These are phyloP conservation scores for Dasypus novemcinctus DNA, from an alignment of 2,113 vertebrate genomes.

Conservation along the genomic window DNA sequence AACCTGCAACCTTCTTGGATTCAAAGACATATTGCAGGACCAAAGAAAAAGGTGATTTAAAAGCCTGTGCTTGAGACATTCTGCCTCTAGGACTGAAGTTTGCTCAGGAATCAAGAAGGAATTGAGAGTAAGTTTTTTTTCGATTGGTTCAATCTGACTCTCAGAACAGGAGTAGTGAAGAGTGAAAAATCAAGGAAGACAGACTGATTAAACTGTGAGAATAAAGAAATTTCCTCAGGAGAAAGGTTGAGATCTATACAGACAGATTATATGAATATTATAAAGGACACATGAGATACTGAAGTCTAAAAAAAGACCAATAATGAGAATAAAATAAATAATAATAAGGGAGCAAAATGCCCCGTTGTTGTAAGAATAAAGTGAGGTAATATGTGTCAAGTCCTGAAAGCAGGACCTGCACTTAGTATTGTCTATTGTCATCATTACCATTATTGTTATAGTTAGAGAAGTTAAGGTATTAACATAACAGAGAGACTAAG, in stretches of 20 bases:
- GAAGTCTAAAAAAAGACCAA: background rate
- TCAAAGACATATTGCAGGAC: background rate
- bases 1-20: background rate
- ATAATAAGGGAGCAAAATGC: background rate
- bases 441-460: background rate
- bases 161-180: background rate
- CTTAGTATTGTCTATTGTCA: background rate
- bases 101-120: background rate
- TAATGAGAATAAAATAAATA: background rate
- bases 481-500: background rate
- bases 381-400: background rate
- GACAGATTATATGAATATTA: background rate
- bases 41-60: background rate
- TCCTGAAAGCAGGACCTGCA: background rate
- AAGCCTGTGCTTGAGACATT: background rate
- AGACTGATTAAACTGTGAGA: background rate
- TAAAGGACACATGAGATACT: background rate
- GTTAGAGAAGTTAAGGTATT: background rate
- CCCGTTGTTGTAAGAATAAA: background rate
- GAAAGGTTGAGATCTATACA: background rate
- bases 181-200: conserved; percentile 38
- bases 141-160: background rate
- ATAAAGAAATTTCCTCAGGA: background rate
- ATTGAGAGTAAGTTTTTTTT: background rate
- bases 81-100: background rate